Base-by-base conservation (phyloP, 2,797 vertebrate species). In the Cyprinodon diabolis region DNA sequence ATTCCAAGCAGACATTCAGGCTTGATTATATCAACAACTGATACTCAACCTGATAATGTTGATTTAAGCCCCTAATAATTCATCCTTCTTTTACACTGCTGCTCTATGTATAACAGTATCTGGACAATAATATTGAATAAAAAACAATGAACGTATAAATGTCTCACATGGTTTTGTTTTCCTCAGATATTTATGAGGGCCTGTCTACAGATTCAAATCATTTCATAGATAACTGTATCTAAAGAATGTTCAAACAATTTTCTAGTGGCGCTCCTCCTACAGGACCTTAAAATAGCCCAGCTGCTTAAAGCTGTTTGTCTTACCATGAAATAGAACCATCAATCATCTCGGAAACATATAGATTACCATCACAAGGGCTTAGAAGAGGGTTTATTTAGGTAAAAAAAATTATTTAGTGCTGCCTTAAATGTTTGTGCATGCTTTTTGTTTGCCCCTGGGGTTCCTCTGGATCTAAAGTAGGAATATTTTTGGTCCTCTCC, bases 1-100 rank as follows among this genome's bases (percentile, higher is more conserved):
- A 49, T n/a, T 19, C 17, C 55, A 45, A 72, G 6, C 37, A 65
- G 62, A 72, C 63, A 62, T 75, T 54, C 45, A 15, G 25, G 15
- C 15, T 3, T 1, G 25, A 37, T 12, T 52, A 35, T 54, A 25
- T 60, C 25, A 21, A 17, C 21, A 57, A 13, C 10, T 10, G 17
- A 30, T 30, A 30, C 30, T 30, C 40, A 21, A 17, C 43, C n/a
- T 23, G 6, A 19, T 30, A 17, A 47, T 67, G 43, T n/a, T 25
- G 55, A 30, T 4, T 65, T 19, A 54, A 54, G 11, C 37, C 35
- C 13, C 7, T n/a, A 51, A 25, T 30, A n/a, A 56, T 43, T 47
- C 10, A 19, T 19, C 52, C 69, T 0, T 23, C 47, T 57, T n/a
- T 10, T 43, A 43, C 21, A 23, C 49, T 19, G 21, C 37, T 51